Evolutionary conservation across 2,113 vertebrate species (phyloP).

Genomic region (Oncorhynchus kisutch): DNA sequence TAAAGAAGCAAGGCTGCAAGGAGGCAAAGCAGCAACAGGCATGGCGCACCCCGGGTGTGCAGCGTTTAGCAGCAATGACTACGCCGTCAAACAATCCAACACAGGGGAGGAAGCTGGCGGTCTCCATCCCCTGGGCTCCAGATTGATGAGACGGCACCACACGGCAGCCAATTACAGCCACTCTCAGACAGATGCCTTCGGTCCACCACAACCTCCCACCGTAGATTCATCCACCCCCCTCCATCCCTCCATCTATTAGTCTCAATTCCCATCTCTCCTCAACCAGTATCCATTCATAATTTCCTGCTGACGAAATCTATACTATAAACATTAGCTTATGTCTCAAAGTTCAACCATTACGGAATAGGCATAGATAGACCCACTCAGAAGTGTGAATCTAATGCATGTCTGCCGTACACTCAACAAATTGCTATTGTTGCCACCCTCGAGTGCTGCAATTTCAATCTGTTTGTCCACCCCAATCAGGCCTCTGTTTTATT

Average conservation of each 20-base stretch:
- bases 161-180: slow-evolving; percentile 76
- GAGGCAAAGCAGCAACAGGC: slow-evolving; percentile 58
- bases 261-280: slow-evolving; percentile 29
- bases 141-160: slow-evolving; percentile 74
- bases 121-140: slow-evolving; percentile 75
- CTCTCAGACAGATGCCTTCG: slow-evolving; percentile 71
- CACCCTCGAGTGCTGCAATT: neutral
- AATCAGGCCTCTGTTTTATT: slow-evolving; percentile 8
- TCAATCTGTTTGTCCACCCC: slow-evolving; percentile 2
- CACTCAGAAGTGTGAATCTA: neutral
- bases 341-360: too few relatives aligned
- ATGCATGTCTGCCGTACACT: neutral
- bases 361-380: too few relatives aligned
- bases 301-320: slow-evolving; percentile 21
- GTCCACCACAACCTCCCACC: slow-evolving; percentile 62
- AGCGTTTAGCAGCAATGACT: slow-evolving; percentile 72
- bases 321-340: neutral
- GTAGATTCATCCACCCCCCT: slow-evolving; percentile 30
- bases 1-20: slow-evolving; percentile 60
- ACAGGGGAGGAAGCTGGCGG: slow-evolving; percentile 67
- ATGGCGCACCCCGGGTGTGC: slow-evolving; percentile 54
- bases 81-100: slow-evolving; percentile 74
- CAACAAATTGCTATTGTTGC: neutral
- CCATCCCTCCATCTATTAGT: slow-evolving; percentile 15
- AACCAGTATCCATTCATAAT: slow-evolving; percentile 48